Conservation (phyloP, 92 coral and sea anemone species). For the Muricea muricata region DNA sequence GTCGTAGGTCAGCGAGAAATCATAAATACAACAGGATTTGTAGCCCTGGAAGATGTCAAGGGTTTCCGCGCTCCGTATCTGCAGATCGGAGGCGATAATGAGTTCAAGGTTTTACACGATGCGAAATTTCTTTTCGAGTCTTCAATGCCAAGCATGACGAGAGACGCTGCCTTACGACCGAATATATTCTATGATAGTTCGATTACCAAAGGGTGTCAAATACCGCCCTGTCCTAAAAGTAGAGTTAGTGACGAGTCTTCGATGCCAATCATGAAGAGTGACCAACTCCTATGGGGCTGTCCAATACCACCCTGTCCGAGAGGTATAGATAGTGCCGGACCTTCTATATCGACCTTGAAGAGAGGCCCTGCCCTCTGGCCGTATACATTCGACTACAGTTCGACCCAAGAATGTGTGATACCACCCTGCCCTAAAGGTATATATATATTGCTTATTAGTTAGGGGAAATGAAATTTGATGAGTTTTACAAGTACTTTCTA, state of each 20-base stretch:
- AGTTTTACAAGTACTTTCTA: too few relatives aligned
- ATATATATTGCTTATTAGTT: too few relatives aligned
- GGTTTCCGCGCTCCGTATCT: conserved; percentile 93
- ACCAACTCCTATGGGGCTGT: too few relatives aligned
- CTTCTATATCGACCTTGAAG: too few relatives aligned
- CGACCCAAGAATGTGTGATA: conserved; percentile 81
- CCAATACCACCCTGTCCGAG: too few relatives aligned
- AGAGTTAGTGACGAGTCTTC: too few relatives aligned
- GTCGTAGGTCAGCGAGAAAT: conserved; percentile 85
- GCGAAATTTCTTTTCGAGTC: conserved; percentile 86
- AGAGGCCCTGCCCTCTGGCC: conserved; percentile 93
- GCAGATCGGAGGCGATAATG: conserved; percentile 85
- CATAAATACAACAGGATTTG: conserved; percentile 74
- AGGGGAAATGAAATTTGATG: too few relatives aligned
- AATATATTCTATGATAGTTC: conserved; percentile 82
- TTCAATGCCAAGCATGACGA: conserved; percentile 78
- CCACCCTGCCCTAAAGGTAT: conserved; percentile 94
- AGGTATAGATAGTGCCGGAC: too few relatives aligned
- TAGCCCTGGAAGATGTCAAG: conserved; percentile 72
- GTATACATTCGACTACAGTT: conserved; percentile 82
- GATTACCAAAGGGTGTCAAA: conserved; percentile 80
- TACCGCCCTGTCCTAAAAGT: conserved; percentile 97
- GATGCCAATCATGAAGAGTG: too few relatives aligned
- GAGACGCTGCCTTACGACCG: conserved; percentile 89
- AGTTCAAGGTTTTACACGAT: conserved; percentile 82